These are phyloP conservation scores for Ptiloglossa arizonensis DNA, from an alignment of 1,140 invertebrate species.

Conservation along the genomic window DNA sequence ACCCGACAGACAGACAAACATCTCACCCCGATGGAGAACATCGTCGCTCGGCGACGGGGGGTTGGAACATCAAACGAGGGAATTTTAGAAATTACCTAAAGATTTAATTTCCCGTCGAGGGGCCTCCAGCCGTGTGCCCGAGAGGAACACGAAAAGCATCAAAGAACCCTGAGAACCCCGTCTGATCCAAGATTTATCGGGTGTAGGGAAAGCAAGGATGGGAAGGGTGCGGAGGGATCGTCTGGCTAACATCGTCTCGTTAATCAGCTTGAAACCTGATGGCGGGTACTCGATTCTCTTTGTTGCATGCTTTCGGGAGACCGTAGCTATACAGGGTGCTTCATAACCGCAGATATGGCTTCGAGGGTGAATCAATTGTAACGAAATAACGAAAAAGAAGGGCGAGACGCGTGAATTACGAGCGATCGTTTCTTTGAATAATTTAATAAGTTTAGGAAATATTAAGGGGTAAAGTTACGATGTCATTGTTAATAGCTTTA, in stretches of 20 bases:
- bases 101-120: constrained; percentile 3
- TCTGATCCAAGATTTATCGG: background rate
- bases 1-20: background rate
- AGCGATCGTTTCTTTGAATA: too few species aligned
- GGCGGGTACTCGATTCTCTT: background rate
- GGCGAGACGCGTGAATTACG: too few species aligned
- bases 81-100: constrained; percentile 7
- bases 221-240: background rate
- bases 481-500: too few species aligned
- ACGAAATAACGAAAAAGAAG: background rate
- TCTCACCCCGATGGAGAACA: background rate
- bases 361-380: background rate
- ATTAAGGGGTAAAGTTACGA: too few species aligned
- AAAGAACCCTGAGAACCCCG: background rate
- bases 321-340: background rate
- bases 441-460: too few species aligned
- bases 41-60: background rate
- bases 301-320: background rate
- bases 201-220: background rate
- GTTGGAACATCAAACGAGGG: background rate
- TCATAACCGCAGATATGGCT: background rate
- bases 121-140: background rate
- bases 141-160: background rate
- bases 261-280: constrained; percentile 8
- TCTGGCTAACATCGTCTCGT: background rate